Base-by-base conservation (phyloP, 2,888 invertebrate genomes). In the Pachycephus smyrnensis region DNA sequence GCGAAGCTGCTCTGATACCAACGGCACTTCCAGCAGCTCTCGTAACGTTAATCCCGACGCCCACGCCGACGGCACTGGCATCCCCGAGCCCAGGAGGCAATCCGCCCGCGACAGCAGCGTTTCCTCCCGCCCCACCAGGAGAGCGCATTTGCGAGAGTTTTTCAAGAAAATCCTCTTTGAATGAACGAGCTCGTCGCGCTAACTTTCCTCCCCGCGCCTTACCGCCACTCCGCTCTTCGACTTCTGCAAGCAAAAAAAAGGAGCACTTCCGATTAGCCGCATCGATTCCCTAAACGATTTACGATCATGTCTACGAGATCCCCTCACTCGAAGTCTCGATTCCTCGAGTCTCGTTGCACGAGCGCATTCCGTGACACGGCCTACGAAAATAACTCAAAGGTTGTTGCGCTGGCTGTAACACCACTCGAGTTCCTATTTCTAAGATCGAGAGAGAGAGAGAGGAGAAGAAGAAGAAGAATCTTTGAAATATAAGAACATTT, bases 121-220 rank as follows among this genome's bases (percentile, higher is more conserved):
- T 40, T 76, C 85, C 82, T 69, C 82, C 75, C 82, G 84, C 81
- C 82, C 86, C 84, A 30, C 90, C 90, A 30, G 97, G 97, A 84
- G 97, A 96, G 85, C 97, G 95, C 95, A 97, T 97, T 92, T 97
- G 96, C 85, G 96, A 96, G 92, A 97, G 95, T 92, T 97, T 97
- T 92, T 97, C 97, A 90, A 97, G 94, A 89, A 98, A 94, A 93
- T 97, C 97, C 94, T 97, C 97, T 93, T 97, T 98, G 93, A 98
- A 97, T 84, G 97, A 97, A 86, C 97, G 95, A 83, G 97, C 97
- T 84, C 97, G 94, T 84, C 97, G 94, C 80, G 97, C 97, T 92
- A 97, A 94, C 92, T 97, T 97, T 85, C 96, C 97, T 89, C 96
- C 96, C 90, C 96, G 96, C 92, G 96, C 95, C 90, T 96, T 96